These are phyloP conservation scores for Euphydryas editha DNA, from an alignment of 2,888 invertebrate species.

Conservation along the genomic window DNA sequence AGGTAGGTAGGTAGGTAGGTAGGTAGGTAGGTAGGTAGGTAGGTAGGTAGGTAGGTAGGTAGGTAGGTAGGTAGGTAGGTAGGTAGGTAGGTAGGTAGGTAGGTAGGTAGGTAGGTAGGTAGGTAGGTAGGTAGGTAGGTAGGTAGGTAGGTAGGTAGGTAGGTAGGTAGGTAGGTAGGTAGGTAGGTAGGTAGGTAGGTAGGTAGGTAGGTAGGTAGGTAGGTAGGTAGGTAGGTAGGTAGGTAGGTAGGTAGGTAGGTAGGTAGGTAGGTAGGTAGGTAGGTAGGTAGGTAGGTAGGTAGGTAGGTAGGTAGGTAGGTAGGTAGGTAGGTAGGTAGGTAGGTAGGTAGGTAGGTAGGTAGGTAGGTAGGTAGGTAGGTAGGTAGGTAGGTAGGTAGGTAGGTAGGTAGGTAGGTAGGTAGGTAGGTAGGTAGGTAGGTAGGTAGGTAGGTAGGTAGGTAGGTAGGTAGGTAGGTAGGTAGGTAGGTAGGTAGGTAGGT, in stretches of 20 bases:
- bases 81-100: too few relatives aligned
- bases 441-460: constrained; percentile 2
- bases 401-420: constrained; percentile 2
- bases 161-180: constrained; percentile 2
- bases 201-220: constrained; percentile 2
- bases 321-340: constrained; percentile 2
- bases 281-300: constrained; percentile 2
- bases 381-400: constrained; percentile 2
- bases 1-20: too few relatives aligned
- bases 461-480: constrained; percentile 2
- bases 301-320: constrained; percentile 2
- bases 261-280: constrained; percentile 2
- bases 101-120: too few relatives aligned
- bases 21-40: too few relatives aligned
- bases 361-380: constrained; percentile 2
- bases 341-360: constrained; percentile 2
- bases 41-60: too few relatives aligned
- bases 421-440: constrained; percentile 2
- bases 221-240: constrained; percentile 2
- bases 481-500: constrained; percentile 2
- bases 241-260: constrained; percentile 2
- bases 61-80: too few relatives aligned
- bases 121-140: constrained; percentile 1
- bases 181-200: constrained; percentile 2
- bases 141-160: constrained; percentile 2